These are phyloP conservation scores for Eulemur coronatus DNA, from an alignment of 2,797 vertebrate genomes.

Conservation along the genomic window DNA sequence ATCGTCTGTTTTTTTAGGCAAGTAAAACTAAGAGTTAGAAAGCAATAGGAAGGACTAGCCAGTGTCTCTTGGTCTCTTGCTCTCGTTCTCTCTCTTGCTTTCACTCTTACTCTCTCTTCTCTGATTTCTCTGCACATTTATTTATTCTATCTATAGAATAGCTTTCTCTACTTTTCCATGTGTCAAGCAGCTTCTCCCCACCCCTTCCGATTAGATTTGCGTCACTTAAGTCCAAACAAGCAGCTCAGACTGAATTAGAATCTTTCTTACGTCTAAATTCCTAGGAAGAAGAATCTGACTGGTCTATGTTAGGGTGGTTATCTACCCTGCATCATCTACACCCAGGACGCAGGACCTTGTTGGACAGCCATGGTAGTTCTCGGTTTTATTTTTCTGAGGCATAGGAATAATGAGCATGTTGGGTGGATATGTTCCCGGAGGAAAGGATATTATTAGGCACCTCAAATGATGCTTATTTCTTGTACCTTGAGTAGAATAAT, in stretches of 20 bases:
- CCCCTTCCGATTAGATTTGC: neutral
- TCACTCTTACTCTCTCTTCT: neutral
- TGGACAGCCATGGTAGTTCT: neutral
- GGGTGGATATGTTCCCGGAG: neutral
- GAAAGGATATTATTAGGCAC: neutral
- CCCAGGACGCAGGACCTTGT: neutral
- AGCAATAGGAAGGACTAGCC: neutral
- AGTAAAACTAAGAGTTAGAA: conserved; percentile 2
- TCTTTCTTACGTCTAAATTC: neutral
- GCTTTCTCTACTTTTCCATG: neutral
- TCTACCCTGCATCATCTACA: neutral
- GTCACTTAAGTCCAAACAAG: neutral
- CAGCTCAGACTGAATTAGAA: neutral
- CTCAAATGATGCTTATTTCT: neutral
- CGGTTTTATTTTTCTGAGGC: neutral
- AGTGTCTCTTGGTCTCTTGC: neutral
- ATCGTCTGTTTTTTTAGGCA: neutral
- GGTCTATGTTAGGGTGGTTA: neutral
- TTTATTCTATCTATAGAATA: neutral
- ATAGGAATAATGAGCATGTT: neutral
- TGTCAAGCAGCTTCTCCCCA: neutral
- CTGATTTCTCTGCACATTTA: neutral
- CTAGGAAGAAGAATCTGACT: neutral
- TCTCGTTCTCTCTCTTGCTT: neutral
- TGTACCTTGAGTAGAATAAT: neutral